These are phyloP conservation scores for Bugula neritina DNA, from an alignment of 2,888 invertebrate genomes.

Conservation along the genomic window DNA sequence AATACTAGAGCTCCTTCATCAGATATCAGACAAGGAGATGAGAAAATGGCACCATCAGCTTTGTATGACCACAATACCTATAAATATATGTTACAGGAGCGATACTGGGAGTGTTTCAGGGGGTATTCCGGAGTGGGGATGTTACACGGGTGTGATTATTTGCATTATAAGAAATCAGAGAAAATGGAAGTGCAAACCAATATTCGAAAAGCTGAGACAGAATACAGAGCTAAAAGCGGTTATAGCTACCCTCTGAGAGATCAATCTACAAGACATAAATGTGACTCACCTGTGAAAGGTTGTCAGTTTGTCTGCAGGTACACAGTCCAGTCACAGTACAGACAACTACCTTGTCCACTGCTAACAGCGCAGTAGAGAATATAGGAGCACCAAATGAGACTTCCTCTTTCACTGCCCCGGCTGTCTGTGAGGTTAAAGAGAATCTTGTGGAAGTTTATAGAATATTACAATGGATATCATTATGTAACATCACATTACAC, in stretches of 20 bases:
- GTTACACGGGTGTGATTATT: no score
- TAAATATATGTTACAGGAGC: not conserved
- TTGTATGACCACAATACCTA: constrained; percentile 7
- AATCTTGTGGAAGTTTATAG: no score
- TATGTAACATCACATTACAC: no score
- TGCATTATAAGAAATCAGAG: no score
- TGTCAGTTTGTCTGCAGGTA: not conserved
- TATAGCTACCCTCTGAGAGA: no score
- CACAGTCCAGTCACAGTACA: not conserved
- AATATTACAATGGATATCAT: no score
- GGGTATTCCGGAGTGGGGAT: no score
- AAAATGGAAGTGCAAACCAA: no score
- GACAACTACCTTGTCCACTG: not conserved
- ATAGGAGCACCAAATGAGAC: not conserved
- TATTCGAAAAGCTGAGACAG: no score
- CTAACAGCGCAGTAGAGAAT: not conserved
- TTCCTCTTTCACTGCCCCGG: not conserved
- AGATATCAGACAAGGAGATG: not conserved
- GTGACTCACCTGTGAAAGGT: constrained; percentile 1
- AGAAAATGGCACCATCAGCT: constrained; percentile 3
- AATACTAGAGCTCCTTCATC: not conserved
- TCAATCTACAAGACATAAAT: no score
- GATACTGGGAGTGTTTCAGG: no score
- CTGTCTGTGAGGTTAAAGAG: not conserved
- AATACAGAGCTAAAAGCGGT: no score